Base-by-base conservation (phyloP, 2,113 vertebrate species). In the Tetrao urogallus region DNA sequence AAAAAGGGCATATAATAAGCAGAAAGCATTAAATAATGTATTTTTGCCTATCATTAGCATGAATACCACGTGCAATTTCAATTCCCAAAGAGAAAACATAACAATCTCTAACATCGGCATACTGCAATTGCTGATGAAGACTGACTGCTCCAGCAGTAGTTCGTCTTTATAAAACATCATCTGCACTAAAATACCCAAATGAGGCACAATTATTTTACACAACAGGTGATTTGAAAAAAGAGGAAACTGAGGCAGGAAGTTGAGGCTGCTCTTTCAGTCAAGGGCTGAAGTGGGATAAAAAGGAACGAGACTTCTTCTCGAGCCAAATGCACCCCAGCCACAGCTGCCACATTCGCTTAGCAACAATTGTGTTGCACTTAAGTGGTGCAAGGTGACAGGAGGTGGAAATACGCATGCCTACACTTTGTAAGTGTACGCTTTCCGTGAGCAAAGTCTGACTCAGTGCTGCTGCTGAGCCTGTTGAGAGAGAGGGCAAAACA, bases 1-100 rank as follows among this genome's bases (percentile, higher is more conserved):
- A 93, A 92, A 93, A 88, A 92, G 82, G 76, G 86, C 89, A 94
- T 92, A 88, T 89, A 92, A 89, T 94, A 88, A 95, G 79, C 75
- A 92, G 82, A 92, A 92, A 13, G 47, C 88, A 94, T 85, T 92
- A 95, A 94, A 93, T 87, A 91, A 83, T 90, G 79, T 57, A 19
- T 36, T 57, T 95, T 93, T 83, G 71, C 76, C 82, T 94, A 61
- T 88, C 93, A 95, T 96, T 96, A 97, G 81, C 91, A 88, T 40
- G 82, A 94, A 91, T 94, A 91, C 79, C 50, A 74, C 38, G 82
- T 30, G 66, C 57, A 90, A 90, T 93, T 86, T 94, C 88, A 88
- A 10, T 86, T 76, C 83, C 73, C 61, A 66, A 90, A 94, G 88
- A 83, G 94, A 94, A 95, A 64, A 66, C 4, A 0, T 65, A 90